phyloP scores from a whole-genome alignment of 2,113 vertebrate genomes.

The Phodopus roborovskii region DNA sequence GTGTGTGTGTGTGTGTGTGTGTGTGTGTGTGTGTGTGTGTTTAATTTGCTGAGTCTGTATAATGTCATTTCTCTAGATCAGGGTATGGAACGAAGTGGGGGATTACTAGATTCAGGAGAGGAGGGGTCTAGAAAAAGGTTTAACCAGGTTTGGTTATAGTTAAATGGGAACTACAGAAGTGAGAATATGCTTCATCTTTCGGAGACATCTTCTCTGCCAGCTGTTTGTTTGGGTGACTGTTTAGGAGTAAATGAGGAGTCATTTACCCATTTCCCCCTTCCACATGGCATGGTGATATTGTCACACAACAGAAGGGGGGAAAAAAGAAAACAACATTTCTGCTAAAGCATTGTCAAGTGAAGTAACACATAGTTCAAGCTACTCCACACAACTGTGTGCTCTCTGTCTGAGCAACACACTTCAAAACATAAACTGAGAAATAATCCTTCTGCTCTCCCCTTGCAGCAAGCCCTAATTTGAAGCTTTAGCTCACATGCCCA shows the following conservation, averaged over 20 bases:
- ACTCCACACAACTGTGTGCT: slow-evolving; percentile 43
- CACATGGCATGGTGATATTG: slow-evolving; percentile 54
- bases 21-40: too few relatives aligned
- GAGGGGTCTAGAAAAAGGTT: background rate
- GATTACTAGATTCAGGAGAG: background rate
- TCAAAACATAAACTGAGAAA: slow-evolving; percentile 67
- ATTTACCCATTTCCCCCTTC: slow-evolving; percentile 44
- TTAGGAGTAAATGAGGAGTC: slow-evolving; percentile 39
- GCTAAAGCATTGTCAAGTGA: slow-evolving; percentile 66
- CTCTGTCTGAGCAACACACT: slow-evolving; percentile 47
- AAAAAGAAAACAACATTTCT: slow-evolving; percentile 22
- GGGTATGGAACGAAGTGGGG: background rate
- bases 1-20: background rate
- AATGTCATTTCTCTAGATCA: slow-evolving; percentile 16
- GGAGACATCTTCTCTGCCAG: slow-evolving; percentile 40
- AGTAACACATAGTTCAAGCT: slow-evolving; percentile 55
- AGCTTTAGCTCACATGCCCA: background rate
- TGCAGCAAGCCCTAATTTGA: background rate
- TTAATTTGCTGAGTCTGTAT: background rate
- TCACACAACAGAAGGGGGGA: slow-evolving; percentile 44
- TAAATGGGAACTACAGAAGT: background rate
- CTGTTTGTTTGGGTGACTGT: slow-evolving; percentile 55
- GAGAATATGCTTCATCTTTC: slow-evolving; percentile 6
- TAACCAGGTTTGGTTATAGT: background rate
- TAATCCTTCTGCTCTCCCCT: slow-evolving; percentile 39